A percentile compares a stretch with the other conserved stretches of the same genome.
These are phyloP conservation scores for Zaprionus ghesquierei DNA, from an alignment of 1,140 invertebrate species.

Conservation along the genomic window DNA sequence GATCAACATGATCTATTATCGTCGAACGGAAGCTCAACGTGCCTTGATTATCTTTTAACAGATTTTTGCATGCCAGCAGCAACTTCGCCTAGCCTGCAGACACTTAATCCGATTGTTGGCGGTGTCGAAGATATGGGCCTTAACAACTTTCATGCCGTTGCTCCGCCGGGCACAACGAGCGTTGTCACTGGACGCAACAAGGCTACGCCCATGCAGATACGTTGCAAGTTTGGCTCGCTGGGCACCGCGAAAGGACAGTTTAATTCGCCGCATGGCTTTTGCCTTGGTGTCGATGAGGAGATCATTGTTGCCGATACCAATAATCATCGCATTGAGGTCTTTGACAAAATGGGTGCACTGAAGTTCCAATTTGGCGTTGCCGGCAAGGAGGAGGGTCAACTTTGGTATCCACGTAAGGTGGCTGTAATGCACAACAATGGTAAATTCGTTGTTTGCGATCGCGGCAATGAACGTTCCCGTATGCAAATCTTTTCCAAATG, in stretches of 20 bases:
- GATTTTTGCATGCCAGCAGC: conserved; percentile 84
- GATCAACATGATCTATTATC: conserved; percentile 76
- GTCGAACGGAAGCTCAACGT: conserved; percentile 84
- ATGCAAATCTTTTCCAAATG: conserved; percentile 98
- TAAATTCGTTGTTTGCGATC: conserved; percentile 97
- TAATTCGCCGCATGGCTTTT: conserved; percentile 98
- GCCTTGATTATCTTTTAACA: conserved; percentile 83
- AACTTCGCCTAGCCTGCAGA: conserved; percentile 86
- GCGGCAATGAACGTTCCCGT: conserved; percentile 96
- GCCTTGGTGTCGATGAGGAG: conserved; percentile 95
- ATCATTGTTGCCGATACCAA: conserved; percentile 98
- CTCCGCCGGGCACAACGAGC: conserved; percentile 62
- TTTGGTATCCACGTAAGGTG: conserved; percentile 98
- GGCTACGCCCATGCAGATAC: conserved; percentile 92
- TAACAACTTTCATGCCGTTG: conserved; percentile 76
- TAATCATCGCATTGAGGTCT: conserved; percentile 97
- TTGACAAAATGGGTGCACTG: conserved; percentile 94
- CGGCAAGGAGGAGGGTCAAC: conserved; percentile 96
- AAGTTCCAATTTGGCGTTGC: conserved; percentile 95
- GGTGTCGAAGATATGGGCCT: conserved; percentile 70
- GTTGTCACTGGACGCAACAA: conserved; percentile 86
- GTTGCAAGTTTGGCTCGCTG: conserved; percentile 96
- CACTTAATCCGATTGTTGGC: conserved; percentile 71
- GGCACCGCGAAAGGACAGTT: conserved; percentile 96
- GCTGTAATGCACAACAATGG: conserved; percentile 94